These are phyloP conservation scores for Mya arenaria DNA, from an alignment of 1,140 invertebrate species.

Conservation along the genomic window DNA sequence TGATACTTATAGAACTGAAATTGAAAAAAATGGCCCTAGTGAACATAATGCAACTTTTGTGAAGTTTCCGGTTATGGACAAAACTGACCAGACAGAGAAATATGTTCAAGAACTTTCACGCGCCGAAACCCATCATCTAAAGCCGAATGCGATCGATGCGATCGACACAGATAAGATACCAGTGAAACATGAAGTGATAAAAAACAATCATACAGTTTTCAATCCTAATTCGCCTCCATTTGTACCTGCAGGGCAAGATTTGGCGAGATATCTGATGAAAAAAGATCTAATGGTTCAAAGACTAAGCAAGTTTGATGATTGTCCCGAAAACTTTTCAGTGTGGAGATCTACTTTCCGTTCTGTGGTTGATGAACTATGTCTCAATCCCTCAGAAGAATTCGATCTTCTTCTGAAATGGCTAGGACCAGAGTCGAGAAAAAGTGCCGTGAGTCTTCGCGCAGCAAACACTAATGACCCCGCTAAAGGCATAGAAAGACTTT, in stretches of 20 bases:
- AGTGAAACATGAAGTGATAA: too few relatives aligned
- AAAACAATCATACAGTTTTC: too few relatives aligned
- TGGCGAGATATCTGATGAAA: conserved; percentile 42
- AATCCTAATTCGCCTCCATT: too few relatives aligned
- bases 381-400: conserved; percentile 26
- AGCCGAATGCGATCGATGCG: too few relatives aligned
- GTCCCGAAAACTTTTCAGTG: conserved; percentile 26
- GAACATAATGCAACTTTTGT: neutral
- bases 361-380: conserved; percentile 16
- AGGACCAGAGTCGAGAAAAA: neutral
- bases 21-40: neutral
- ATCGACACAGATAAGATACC: too few relatives aligned
- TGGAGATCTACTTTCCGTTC: conserved; percentile 47
- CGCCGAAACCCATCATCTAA: neutral
- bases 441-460: conserved; percentile 8
- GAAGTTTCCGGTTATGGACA: neutral
- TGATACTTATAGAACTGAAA: neutral
- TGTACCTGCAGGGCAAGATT: too few relatives aligned
- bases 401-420: conserved; percentile 54
- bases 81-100: neutral
- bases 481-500: conserved; percentile 25
- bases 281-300: conserved; percentile 35
- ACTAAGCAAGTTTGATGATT: conserved; percentile 34
- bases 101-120: neutral
- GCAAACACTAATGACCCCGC: conserved; percentile 8